These are phyloP conservation scores for Chaetura pelagica DNA, from an alignment of 2,113 vertebrate species.

Conservation along the genomic window DNA sequence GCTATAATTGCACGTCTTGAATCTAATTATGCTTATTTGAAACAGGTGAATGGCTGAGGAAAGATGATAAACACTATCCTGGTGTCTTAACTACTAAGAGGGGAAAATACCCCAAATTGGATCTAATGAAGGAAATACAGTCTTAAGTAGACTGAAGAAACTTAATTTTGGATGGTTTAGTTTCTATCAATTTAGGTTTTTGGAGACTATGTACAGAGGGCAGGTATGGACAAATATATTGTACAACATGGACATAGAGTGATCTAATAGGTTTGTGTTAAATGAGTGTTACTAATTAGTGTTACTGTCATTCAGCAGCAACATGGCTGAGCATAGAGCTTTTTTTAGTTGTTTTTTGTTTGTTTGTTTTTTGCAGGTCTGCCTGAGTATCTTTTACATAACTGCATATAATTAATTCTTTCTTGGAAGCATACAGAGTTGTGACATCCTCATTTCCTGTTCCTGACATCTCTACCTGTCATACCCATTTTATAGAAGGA, in stretches of 20 bases:
- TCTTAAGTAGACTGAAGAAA: background rate
- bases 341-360: background rate
- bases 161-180: background rate
- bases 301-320: background rate
- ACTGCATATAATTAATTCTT: background rate
- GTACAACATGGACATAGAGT: background rate
- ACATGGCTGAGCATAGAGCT: background rate
- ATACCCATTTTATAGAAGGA: background rate
- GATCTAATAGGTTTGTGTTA: background rate
- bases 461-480: background rate
- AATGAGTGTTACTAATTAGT: background rate
- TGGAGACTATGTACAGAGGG: background rate
- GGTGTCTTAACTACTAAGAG: background rate
- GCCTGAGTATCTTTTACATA: background rate
- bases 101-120: background rate
- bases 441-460: background rate
- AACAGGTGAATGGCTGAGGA: background rate
- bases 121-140: background rate
- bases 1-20: constrained; percentile 20
- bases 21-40: constrained; percentile 29
- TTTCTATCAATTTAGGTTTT: background rate
- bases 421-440: background rate
- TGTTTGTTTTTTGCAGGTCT: background rate
- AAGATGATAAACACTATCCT: background rate
- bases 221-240: background rate